phyloP scores from a whole-genome alignment of 2,888 invertebrate species.

The Drosophila aldrichi region DNA sequence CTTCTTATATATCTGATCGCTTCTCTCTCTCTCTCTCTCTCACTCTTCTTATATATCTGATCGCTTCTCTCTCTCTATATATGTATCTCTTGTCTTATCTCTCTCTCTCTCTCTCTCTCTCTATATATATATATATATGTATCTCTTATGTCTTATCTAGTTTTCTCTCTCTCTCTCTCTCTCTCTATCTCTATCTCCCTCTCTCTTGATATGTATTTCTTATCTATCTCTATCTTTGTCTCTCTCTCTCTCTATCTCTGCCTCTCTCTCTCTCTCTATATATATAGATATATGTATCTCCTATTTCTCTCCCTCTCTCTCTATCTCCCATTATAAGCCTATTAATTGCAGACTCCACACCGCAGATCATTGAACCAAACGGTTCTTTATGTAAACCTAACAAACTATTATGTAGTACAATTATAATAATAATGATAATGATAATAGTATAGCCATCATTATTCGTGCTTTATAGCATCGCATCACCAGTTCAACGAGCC shows the following conservation, averaged over 20 bases:
- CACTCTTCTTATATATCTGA: too few species aligned
- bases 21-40: background rate
- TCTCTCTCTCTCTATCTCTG: background rate
- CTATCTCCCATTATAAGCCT: background rate
- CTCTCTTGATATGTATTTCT: background rate
- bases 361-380: slow-evolving; percentile 30
- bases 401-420: background rate
- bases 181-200: background rate
- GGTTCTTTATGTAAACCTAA: slow-evolving; percentile 22
- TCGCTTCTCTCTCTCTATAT: background rate
- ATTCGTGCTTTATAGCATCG: slow-evolving; percentile 13
- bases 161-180: background rate
- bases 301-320: background rate
- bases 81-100: too few species aligned
- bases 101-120: background rate
- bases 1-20: background rate
- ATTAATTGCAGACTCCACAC: background rate
- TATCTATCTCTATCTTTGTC: too few species aligned
- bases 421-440: background rate
- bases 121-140: background rate
- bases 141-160: background rate
- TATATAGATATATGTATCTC: background rate
- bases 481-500: slow-evolving; percentile 16
- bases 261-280: background rate
- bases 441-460: slow-evolving; percentile 3